Evolutionary conservation across 1,140 invertebrate species (phyloP).

Genomic region (Diabrotica virgifera): DNA sequence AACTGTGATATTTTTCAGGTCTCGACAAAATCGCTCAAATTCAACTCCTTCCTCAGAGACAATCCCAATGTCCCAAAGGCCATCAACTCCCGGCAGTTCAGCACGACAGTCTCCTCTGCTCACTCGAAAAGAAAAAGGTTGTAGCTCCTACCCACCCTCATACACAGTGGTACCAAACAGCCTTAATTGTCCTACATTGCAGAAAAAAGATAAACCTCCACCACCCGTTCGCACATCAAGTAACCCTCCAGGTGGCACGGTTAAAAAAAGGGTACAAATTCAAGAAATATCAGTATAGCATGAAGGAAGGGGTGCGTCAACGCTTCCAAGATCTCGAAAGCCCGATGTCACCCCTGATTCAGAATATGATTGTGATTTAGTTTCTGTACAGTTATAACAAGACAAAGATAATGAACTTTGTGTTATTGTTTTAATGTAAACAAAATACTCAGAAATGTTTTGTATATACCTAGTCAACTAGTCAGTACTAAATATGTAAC

Average conservation of each 20-base stretch:
- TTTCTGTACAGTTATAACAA: conserved; percentile 46
- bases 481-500: too few species aligned
- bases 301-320: conserved; percentile 18
- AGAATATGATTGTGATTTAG: conserved; percentile 41
- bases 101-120: conserved; percentile 37
- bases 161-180: conserved; percentile 45
- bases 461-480: too few species aligned
- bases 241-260: conserved; percentile 48
- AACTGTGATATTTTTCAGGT: neutral
- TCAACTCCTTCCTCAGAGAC: conserved; percentile 39
- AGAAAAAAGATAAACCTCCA: conserved; percentile 37
- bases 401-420: conserved; percentile 11
- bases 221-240: conserved; percentile 48
- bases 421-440: conserved; percentile 15
- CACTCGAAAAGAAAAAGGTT: conserved; percentile 30
- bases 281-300: conserved; percentile 66
- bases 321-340: conserved; percentile 21
- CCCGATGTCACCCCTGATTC: conserved; percentile 38
- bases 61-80: conserved; percentile 51
- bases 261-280: conserved; percentile 65
- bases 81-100: conserved; percentile 37
- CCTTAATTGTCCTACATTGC: conserved; percentile 21
- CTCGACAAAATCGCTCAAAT: conserved; percentile 27
- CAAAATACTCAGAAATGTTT: neutral
- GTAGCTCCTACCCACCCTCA: conserved; percentile 50